Base-by-base conservation (phyloP, 2,113 vertebrate species). In the Rhizomys pruinosus region DNA sequence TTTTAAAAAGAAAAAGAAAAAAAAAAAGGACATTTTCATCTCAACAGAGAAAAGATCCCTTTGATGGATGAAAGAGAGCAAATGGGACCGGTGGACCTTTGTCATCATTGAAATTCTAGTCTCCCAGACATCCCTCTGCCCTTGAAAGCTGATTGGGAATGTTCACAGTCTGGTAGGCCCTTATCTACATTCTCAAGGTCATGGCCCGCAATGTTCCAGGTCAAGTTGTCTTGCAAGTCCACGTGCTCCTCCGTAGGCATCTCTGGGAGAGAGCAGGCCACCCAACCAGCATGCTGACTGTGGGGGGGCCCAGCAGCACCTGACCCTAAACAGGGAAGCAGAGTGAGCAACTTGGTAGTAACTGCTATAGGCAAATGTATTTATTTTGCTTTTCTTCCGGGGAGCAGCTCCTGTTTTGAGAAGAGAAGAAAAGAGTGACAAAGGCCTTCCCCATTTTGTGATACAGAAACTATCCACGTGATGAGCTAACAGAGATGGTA, bases 61-160 rank as follows among this genome's bases (percentile, higher is more conserved):
- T 44, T 29, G 42, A 39, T 29, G 17, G 42, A 84, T 9, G 16
- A 15, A 39, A 71, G 11, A 7, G 63, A 7, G 7, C 10, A 8
- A 2, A 1, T 5, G 9, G 13, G 12, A 39, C 22, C 5, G 1
- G 3, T 20, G 39, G 2, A 0, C 0, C 22, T 69, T 57, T 34
- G 69, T 27, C 61, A 17, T 16, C 63, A 59, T 57, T 20, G 64
- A 4, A 69, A 71, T 13, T 15, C 0, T 57, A 63, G 44, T 47
- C 12, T 90, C 39, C 12, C 25, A 17, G 61, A 66, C 0, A 34
- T 3, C 13, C 32, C 27, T 82, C 55, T 34, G 16, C 23, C 44
- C 13, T 32, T 1, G 32, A 23, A 87, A 32, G 20, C 63, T 17
- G 11, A 0, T 12, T 44, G 80, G 29, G 55, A 29, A 13, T 64